These are phyloP conservation scores for Todiramphus chloris DNA, from an alignment of 2,113 vertebrate genomes.

Conservation along the genomic window DNA sequence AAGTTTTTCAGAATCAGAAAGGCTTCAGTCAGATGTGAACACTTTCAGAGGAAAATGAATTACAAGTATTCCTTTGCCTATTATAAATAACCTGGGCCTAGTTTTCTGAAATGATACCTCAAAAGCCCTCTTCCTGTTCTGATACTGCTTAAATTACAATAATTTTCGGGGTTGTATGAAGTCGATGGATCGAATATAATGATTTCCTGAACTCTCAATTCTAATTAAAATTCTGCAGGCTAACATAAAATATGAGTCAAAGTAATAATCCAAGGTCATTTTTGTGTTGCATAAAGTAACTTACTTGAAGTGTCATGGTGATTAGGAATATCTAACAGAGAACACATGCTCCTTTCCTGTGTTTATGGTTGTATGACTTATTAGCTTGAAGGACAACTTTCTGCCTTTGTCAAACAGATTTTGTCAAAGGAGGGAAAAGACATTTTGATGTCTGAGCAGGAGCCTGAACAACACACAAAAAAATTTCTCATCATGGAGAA, in stretches of 20 bases:
- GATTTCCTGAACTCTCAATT: slow-evolving; percentile 40
- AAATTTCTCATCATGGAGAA: not conserved
- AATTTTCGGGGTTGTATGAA: slow-evolving; percentile 38
- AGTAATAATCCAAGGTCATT: slow-evolving; percentile 69
- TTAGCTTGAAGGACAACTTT: slow-evolving; percentile 24
- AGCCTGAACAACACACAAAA: not conserved
- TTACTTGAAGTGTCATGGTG: slow-evolving; percentile 60
- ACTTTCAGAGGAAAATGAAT: not conserved
- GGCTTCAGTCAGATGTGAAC: not conserved
- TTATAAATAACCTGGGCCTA: not conserved
- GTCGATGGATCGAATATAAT: not conserved
- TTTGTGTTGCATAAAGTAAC: slow-evolving; percentile 56
- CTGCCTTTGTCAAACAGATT: not conserved
- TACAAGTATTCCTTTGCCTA: not conserved
- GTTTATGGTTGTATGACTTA: not conserved
- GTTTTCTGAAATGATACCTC: slow-evolving; percentile 6
- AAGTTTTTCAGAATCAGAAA: not conserved
- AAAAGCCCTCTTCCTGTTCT: not conserved
- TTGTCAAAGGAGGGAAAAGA: slow-evolving; percentile 7
- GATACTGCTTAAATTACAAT: not conserved
- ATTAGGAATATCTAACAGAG: slow-evolving; percentile 32
- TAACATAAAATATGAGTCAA: slow-evolving; percentile 51
- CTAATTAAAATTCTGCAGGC: slow-evolving; percentile 71
- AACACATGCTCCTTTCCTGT: not conserved
- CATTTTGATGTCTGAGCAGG: not conserved